These are phyloP conservation scores for Orestias chungarensis DNA, from an alignment of 2,797 vertebrate species.

Conservation along the genomic window DNA sequence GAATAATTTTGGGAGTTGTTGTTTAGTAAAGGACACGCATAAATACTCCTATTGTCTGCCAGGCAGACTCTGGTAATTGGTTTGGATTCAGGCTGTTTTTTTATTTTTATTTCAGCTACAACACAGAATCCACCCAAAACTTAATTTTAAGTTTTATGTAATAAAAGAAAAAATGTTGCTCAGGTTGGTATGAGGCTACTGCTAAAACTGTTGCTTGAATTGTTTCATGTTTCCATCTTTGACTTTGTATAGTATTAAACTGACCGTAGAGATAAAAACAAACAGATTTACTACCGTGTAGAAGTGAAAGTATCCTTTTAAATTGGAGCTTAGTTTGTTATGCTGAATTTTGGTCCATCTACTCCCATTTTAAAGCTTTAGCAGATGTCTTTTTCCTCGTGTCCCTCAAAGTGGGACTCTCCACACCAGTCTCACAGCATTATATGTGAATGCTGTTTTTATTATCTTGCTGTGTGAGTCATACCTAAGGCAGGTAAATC, in stretches of 20 bases:
- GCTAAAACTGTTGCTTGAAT: neutral
- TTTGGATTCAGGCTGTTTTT: too few relatives aligned
- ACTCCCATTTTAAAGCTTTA: neutral
- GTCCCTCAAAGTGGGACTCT: conserved; percentile 6
- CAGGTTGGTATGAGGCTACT: neutral
- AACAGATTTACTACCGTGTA: conserved; percentile 22
- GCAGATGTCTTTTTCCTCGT: neutral
- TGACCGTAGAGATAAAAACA: conserved; percentile 29
- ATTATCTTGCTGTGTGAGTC: conserved; percentile 33
- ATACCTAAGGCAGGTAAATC: conserved; percentile 30
- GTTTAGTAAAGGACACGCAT: neutral
- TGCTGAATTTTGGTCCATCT: neutral
- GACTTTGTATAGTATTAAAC: conserved; percentile 20
- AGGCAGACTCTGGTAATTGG: neutral
- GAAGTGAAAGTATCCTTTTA: neutral
- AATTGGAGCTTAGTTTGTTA: neutral
- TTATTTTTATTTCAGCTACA: too few relatives aligned
- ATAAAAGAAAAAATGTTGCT: neutral
- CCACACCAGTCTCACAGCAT: too few relatives aligned
- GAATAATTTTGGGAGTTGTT: neutral
- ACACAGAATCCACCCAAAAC: neutral
- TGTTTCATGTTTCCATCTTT: conserved; percentile 23
- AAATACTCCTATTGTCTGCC: neutral
- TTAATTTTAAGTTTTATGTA: neutral
- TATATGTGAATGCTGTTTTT: conserved; percentile 38